A percentile compares a stretch with the other conserved stretches of the same genome.
phyloP scores from a whole-genome alignment of 2,888 invertebrate species.

The Mylabris sibirica region DNA sequence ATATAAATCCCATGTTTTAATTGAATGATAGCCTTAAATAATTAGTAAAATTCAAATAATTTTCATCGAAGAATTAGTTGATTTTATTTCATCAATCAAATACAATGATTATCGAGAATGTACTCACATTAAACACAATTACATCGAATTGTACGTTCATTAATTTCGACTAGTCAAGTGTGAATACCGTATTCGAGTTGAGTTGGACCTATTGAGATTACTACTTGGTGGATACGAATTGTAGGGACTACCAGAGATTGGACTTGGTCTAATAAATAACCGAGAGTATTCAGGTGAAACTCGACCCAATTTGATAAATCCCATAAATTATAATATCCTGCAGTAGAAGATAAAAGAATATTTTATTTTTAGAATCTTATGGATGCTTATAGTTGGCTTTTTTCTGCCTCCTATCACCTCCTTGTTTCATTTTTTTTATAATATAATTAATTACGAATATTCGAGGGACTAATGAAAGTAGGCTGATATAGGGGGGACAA shows the following conservation, averaged over 20 bases:
- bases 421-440: background rate
- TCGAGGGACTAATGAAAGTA: constrained; percentile 1
- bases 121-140: background rate
- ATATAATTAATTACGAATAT: constrained; percentile 6
- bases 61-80: constrained; percentile 9
- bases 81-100: background rate
- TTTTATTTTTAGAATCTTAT: background rate
- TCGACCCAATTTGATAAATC: background rate
- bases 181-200: constrained; percentile 12
- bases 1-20: constrained; percentile 13
- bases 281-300: background rate
- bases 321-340: background rate
- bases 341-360: background rate
- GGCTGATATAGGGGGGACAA: background rate
- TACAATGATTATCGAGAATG: too few species aligned
- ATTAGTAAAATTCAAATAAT: constrained; percentile 10
- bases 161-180: constrained; percentile 17
- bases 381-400: background rate
- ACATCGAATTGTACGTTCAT: constrained; percentile 13
- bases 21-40: constrained; percentile 22
- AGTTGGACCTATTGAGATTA: constrained; percentile 11
- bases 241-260: background rate
- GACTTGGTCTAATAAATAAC: background rate
- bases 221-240: constrained; percentile 8
- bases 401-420: background rate